A percentile compares a stretch with the other conserved stretches of the same genome.
Evolutionary conservation across 2,888 invertebrate genomes (phyloP).

Genomic region (Willowsia nigromaculata): DNA sequence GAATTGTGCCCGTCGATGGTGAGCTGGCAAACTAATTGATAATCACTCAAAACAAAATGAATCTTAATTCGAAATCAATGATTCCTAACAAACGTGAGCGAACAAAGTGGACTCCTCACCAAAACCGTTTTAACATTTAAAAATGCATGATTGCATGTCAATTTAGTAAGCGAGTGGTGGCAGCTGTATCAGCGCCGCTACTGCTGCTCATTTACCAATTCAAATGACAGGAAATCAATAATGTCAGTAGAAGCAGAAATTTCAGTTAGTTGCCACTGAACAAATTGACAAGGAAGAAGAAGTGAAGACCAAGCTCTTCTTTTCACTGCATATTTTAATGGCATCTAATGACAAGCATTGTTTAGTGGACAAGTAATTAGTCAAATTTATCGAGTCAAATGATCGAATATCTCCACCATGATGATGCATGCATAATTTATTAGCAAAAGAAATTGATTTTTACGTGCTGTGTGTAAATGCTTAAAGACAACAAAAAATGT

Average conservation of each 20-base stretch:
- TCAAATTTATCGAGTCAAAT: slow-evolving; percentile 65
- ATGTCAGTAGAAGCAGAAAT: not conserved
- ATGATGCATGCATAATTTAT: slow-evolving; percentile 17
- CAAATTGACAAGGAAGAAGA: slow-evolving; percentile 59
- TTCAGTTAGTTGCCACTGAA: slow-evolving; percentile 24
- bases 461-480: not conserved
- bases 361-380: slow-evolving; percentile 67
- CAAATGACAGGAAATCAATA: slow-evolving; percentile 63
- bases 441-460: not conserved
- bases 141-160: slow-evolving; percentile 50
- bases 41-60: slow-evolving; percentile 42
- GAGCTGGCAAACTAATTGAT: slow-evolving; percentile 36
- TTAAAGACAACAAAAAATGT: not conserved
- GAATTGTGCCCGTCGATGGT: not conserved
- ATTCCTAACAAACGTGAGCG: slow-evolving; percentile 8
- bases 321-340: slow-evolving; percentile 20
- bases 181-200: not conserved
- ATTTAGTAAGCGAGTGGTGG: slow-evolving; percentile 1
- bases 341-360: slow-evolving; percentile 56
- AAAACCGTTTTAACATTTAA: slow-evolving; percentile 21
- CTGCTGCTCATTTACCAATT: slow-evolving; percentile 7
- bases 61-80: slow-evolving; percentile 56
- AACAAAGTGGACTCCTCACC: slow-evolving; percentile 8
- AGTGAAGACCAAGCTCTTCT: not conserved
- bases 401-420: slow-evolving; percentile 42